Evolutionary conservation across 2,888 invertebrate genomes (phyloP).

Genomic region (Cremastinae sp.): DNA sequence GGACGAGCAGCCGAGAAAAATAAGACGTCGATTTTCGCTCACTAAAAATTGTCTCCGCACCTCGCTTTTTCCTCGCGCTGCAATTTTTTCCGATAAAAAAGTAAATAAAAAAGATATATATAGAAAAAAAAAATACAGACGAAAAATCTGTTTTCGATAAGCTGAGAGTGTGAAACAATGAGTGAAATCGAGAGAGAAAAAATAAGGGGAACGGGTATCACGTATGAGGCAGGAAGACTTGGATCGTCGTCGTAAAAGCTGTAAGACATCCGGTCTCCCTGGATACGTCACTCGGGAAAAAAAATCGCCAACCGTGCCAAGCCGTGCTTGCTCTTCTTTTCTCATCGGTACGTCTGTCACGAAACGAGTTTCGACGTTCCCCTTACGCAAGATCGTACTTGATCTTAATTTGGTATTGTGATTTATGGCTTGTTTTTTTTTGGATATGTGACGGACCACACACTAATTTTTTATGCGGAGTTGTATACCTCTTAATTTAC

Average conservation of each 20-base stretch:
- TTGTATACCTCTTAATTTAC: neutral
- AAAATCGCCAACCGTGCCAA: slow-evolving; percentile 18
- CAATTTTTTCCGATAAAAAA: neutral
- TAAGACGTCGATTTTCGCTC: neutral
- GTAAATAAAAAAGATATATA: slow-evolving; percentile 7
- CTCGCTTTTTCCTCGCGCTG: neutral
- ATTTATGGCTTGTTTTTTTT: neutral
- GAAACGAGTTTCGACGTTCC: neutral
- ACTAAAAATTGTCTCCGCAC: too few relatives aligned
- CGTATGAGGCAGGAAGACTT: slow-evolving; percentile 70
- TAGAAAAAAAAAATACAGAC: slow-evolving; percentile 11
- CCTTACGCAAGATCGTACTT: slow-evolving; percentile 18
- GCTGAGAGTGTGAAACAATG: slow-evolving; percentile 8
- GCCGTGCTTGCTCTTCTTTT: neutral
- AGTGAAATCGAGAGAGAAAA: slow-evolving; percentile 34
- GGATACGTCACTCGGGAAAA: slow-evolving; percentile 6
- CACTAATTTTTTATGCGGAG: slow-evolving; percentile 6
- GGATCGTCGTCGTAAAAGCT: slow-evolving; percentile 64
- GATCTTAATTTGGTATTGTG: slow-evolving; percentile 23
- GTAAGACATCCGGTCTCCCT: slow-evolving; percentile 63
- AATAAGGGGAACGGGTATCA: slow-evolving; percentile 56
- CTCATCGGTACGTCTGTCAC: slow-evolving; percentile 24
- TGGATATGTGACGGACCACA: neutral
- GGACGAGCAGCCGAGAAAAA: slow-evolving; percentile 19
- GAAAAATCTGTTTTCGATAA: neutral